These are phyloP conservation scores for Amblyopsis hoosieri DNA, from an alignment of 2,797 vertebrate genomes.

Conservation along the genomic window DNA sequence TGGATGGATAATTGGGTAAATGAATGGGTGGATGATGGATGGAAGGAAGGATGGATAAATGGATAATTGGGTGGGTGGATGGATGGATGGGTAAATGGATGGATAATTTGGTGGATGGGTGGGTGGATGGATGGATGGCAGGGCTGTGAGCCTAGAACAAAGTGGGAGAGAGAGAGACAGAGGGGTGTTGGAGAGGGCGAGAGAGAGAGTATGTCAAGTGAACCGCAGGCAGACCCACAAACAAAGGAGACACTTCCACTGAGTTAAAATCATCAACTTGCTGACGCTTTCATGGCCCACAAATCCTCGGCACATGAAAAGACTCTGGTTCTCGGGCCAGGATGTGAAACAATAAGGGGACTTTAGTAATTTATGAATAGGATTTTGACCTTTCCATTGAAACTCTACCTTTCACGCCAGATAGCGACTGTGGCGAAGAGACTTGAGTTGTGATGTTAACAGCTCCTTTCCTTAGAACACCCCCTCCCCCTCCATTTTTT, in stretches of 20 bases:
- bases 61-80: too few relatives aligned
- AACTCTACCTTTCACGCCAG: conserved; percentile 46
- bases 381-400: conserved; percentile 63
- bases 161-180: conserved; percentile 5
- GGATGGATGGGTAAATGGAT: too few relatives aligned
- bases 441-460: conserved; percentile 72
- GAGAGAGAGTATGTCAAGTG: not conserved
- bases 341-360: conserved; percentile 31
- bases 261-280: conserved; percentile 51
- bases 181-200: not conserved
- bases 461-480: conserved; percentile 55
- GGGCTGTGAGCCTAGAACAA: conserved; percentile 27
- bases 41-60: too few relatives aligned
- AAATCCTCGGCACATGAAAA: conserved; percentile 36
- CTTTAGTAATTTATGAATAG: conserved; percentile 59
- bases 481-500: not conserved
- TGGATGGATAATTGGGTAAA: too few relatives aligned
- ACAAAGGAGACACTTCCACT: conserved; percentile 11
- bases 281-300: conserved; percentile 19
- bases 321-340: conserved; percentile 9
- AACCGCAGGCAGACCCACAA: not conserved
- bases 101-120: too few relatives aligned
- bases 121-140: not conserved
- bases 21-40: too few relatives aligned
- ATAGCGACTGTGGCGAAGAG: conserved; percentile 61